Evolutionary conservation across 1,140 invertebrate species (phyloP).

Genomic region (Temnothorax curvispinosus): DNA sequence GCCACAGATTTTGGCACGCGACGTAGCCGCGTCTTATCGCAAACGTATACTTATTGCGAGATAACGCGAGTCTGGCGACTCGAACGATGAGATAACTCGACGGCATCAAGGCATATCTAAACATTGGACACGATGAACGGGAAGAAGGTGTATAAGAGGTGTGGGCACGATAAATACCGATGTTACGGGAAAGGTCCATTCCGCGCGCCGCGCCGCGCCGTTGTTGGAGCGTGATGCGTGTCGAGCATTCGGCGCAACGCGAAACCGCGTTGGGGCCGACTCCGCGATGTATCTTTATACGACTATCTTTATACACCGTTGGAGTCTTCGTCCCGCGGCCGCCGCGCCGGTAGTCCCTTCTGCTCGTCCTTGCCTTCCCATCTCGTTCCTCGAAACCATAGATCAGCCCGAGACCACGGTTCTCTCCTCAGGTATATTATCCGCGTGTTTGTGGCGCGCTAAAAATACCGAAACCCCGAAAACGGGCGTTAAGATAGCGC

Average conservation of each 20-base stretch:
- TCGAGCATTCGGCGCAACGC: conserved; percentile 51
- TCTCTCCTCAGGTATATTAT: conserved; percentile 76
- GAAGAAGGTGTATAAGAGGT: neutral
- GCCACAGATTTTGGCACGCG: conserved; percentile 30
- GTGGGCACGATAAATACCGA: neutral
- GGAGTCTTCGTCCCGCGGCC: conserved; percentile 31
- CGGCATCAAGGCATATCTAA: conserved; percentile 32
- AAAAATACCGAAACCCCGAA: conserved; percentile 77
- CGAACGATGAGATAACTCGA: conserved; percentile 32
- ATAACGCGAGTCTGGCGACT: conserved; percentile 11
- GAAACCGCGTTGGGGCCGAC: conserved; percentile 45
- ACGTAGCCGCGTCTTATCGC: neutral
- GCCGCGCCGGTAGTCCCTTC: conserved; percentile 32
- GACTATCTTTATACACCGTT: conserved; percentile 56
- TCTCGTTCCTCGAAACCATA: conserved; percentile 70
- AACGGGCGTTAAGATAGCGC: conserved; percentile 77
- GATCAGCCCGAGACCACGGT: conserved; percentile 59
- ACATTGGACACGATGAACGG: conserved; percentile 1
- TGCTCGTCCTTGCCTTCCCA: neutral
- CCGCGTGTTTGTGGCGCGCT: conserved; percentile 65
- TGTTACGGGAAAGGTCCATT: neutral
- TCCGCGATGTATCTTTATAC: too few species aligned
- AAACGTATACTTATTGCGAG: conserved; percentile 25
- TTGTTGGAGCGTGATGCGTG: conserved; percentile 34
- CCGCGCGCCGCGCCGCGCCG: neutral